These are phyloP conservation scores for Ascidia mentula DNA, from an alignment of 23 tunicate genomes.

Conservation along the genomic window DNA sequence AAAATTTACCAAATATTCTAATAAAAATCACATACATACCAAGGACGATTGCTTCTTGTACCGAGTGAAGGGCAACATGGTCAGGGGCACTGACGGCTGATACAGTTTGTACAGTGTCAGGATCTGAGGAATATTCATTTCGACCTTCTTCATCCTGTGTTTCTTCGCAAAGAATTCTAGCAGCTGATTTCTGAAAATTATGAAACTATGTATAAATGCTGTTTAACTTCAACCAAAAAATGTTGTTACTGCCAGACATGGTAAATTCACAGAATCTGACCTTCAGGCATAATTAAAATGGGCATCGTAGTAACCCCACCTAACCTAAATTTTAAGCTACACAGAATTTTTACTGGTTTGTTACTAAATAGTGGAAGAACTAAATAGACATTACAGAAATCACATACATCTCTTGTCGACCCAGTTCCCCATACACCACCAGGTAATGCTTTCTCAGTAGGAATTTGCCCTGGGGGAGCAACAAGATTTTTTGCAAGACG, in stretches of 20 bases:
- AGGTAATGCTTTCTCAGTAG: conserved; percentile 25
- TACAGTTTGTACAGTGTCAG: conserved; percentile 47
- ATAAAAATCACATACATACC: background rate
- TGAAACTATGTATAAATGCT: no score
- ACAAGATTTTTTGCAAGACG: conserved; percentile 20
- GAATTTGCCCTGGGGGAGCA: background rate
- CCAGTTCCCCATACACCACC: conserved; percentile 85
- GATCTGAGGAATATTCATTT: background rate
- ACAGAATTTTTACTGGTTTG: background rate
- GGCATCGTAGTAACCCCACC: no score
- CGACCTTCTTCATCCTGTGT: background rate
- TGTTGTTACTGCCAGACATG: no score
- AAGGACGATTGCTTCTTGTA: conserved; percentile 53
- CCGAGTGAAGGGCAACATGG: conserved; percentile 63
- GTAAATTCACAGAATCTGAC: no score
- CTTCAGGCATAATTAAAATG: no score
- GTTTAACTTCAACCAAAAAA: no score
- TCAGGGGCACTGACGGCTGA: conserved; percentile 54
- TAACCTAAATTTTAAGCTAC: background rate
- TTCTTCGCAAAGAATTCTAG: background rate
- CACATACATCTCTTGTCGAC: conserved; percentile 57
- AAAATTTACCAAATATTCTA: background rate
- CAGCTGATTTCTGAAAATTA: conserved; percentile 32
- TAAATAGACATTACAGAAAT: no score
- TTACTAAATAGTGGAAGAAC: background rate